These are phyloP conservation scores for Salvelinus namaycush DNA, from an alignment of 2,113 vertebrate species.

Conservation along the genomic window DNA sequence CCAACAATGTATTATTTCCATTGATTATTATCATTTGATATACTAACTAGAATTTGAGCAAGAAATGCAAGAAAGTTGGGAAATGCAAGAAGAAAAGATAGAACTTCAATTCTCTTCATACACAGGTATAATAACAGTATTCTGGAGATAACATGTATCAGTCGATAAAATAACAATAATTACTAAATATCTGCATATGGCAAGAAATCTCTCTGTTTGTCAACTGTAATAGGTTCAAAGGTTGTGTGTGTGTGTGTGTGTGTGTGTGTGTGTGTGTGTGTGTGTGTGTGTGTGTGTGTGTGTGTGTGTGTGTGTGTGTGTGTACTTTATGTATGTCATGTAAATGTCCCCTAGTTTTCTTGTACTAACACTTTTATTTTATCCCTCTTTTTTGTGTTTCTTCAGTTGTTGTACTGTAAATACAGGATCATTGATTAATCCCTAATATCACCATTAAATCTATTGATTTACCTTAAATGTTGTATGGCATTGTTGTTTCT, in stretches of 20 bases:
- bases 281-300: neutral
- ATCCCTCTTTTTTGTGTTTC: neutral
- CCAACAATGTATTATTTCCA: neutral
- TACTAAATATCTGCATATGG: neutral
- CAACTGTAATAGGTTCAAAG: neutral
- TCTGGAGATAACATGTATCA: neutral
- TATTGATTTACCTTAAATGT: neutral
- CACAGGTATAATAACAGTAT: conserved; percentile 46
- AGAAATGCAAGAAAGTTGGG: conserved; percentile 52
- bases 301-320: neutral
- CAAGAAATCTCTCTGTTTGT: neutral
- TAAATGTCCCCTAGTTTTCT: conserved; percentile 6
- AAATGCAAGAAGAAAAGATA: conserved; percentile 48
- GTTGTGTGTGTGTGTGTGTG: neutral
- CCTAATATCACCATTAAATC: neutral
- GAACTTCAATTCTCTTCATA: conserved; percentile 34
- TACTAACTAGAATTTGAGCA: conserved; percentile 56
- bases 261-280: neutral
- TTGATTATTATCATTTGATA: conserved; percentile 15
- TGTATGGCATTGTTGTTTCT: neutral
- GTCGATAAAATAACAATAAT: neutral
- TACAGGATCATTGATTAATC: neutral
- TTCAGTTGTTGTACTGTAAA: neutral
- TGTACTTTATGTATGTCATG: neutral
- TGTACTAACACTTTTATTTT: neutral